A percentile compares a stretch with the other conserved stretches of the same genome.
Evolutionary conservation across 1,140 invertebrate species (phyloP).

Genomic region (Artemia franciscana): DNA sequence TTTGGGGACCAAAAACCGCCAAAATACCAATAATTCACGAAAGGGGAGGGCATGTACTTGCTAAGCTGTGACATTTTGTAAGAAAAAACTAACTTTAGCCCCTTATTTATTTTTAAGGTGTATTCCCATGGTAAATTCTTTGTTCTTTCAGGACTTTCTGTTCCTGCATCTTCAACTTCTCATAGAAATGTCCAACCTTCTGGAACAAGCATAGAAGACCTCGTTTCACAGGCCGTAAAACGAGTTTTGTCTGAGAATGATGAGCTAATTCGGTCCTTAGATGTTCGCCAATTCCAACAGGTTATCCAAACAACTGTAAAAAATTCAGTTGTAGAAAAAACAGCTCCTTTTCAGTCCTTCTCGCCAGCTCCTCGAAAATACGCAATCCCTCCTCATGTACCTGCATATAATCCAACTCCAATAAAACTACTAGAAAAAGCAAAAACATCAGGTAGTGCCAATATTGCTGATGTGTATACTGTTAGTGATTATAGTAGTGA

Average conservation of each 20-base stretch:
- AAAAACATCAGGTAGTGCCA: constrained; percentile 1
- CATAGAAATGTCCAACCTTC: not conserved
- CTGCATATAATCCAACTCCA: constrained; percentile 34
- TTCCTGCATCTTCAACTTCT: too few species aligned
- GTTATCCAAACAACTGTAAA: constrained; percentile 17
- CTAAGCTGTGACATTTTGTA: too few species aligned
- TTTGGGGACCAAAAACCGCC: too few species aligned
- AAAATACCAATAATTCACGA: too few species aligned
- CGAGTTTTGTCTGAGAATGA: constrained; percentile 23
- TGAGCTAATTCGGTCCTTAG: constrained; percentile 16
- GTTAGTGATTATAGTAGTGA: not conserved
- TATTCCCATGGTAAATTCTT: too few species aligned
- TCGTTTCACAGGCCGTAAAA: constrained; percentile 26
- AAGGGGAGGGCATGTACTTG: too few species aligned
- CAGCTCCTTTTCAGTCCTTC: not conserved
- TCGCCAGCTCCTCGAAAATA: constrained; percentile 13
- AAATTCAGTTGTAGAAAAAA: not conserved
- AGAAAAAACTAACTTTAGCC: too few species aligned
- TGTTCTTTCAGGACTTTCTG: too few species aligned
- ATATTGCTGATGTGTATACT: not conserved
- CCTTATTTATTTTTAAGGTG: too few species aligned
- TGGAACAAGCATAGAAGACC: constrained; percentile 19
- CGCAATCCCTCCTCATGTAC: constrained; percentile 13
- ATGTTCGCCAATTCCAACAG: constrained; percentile 17
- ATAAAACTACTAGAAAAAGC: constrained; percentile 30